A percentile compares a stretch with the other conserved stretches of the same genome.
These are phyloP conservation scores for Melanostoma mellinum DNA, from an alignment of 2,888 invertebrate species.

Conservation along the genomic window DNA sequence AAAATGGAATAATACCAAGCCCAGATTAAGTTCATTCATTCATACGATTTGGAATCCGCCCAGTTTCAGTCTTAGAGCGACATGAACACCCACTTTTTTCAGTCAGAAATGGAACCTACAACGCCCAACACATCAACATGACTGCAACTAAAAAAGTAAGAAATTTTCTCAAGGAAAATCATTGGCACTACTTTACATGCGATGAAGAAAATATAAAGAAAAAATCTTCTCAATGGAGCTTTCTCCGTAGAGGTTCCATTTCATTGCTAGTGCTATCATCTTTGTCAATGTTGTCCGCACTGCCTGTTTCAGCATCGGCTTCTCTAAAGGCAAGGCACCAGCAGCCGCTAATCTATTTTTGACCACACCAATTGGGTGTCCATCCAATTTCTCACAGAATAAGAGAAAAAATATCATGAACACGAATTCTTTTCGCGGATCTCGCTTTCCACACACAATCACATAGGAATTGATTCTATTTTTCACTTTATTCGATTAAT, in stretches of 20 bases:
- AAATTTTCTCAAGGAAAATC: constrained; percentile 36
- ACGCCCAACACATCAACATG: constrained; percentile 37
- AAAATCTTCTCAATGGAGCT: constrained; percentile 34
- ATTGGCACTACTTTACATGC: constrained; percentile 6
- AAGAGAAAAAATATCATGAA: constrained; percentile 19
- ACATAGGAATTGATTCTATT: constrained; percentile 41
- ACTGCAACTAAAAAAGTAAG: constrained; percentile 14
- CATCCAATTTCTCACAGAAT: constrained; percentile 51
- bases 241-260: constrained; percentile 50
- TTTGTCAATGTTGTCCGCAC: constrained; percentile 45
- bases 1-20: not conserved
- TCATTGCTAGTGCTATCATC: constrained; percentile 37
- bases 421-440: constrained; percentile 48
- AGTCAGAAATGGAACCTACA: constrained; percentile 35
- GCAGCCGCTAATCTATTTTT: constrained; percentile 67
- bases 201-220: constrained; percentile 38
- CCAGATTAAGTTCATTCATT: constrained; percentile 10
- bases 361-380: constrained; percentile 71
- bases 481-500: constrained; percentile 50
- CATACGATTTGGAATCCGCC: constrained; percentile 2
- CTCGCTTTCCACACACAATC: constrained; percentile 45
- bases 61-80: not conserved
- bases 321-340: constrained; percentile 32
- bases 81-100: constrained; percentile 48
- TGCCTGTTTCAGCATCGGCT: constrained; percentile 28